Conservation (phyloP, 2,113 vertebrate species). For the Acanthisitta chloris region DNA sequence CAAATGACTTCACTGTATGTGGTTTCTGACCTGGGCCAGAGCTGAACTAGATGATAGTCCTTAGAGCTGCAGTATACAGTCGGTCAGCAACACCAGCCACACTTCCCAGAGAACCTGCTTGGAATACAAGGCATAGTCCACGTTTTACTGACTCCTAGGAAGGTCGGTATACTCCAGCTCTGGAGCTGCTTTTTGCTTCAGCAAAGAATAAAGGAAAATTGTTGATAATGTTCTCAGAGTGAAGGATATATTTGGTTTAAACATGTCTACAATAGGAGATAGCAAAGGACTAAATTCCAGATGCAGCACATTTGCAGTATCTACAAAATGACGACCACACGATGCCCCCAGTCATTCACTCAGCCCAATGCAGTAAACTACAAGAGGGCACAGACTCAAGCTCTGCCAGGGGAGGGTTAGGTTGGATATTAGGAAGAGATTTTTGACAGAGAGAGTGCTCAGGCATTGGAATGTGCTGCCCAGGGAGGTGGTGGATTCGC, state of each 20-base stretch:
- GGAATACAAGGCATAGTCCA: too few relatives aligned
- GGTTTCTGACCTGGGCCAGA: not conserved
- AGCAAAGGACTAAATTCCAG: not conserved
- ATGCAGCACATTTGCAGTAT: not conserved
- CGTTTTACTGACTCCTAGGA: not conserved
- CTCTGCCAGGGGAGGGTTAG: too few relatives aligned
- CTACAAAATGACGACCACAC: not conserved
- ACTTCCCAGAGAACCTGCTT: not conserved
- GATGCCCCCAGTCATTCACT: not conserved
- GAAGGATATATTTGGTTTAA: not conserved
- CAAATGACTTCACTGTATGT: not conserved
- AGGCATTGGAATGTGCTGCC: too few relatives aligned
- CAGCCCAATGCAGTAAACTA: not conserved
- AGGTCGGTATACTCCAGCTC: not conserved
- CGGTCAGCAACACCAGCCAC: rapidly evolving
- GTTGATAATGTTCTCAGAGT: not conserved
- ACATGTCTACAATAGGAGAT: not conserved
- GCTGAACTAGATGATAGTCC: not conserved
- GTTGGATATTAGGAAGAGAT: too few relatives aligned
- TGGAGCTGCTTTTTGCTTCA: not conserved
- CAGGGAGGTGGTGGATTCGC: too few relatives aligned
- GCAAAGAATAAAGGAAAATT: not conserved
- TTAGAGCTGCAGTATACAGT: not conserved
- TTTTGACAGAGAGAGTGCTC: too few relatives aligned
- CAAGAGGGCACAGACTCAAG: too few relatives aligned